phyloP scores from a whole-genome alignment of 1,140 invertebrate genomes.

The Lanistes nyassanus region DNA sequence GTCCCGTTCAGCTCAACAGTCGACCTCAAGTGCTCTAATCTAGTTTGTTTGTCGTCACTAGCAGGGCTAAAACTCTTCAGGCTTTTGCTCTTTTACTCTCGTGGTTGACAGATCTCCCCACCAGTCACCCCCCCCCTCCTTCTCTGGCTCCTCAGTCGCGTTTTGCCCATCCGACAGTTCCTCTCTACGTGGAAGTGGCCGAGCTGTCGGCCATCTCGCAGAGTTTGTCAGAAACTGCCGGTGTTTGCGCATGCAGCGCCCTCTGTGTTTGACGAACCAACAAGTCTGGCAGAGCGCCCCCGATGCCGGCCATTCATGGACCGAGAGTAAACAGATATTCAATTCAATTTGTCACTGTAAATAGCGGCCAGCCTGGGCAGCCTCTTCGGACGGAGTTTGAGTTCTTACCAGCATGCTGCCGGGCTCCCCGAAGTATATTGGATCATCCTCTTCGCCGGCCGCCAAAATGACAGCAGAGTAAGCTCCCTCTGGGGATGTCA shows the following conservation, averaged over 20 bases:
- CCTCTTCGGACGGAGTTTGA: neutral
- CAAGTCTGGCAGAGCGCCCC: neutral
- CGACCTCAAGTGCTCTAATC: constrained; percentile 22
- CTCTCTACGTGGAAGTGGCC: neutral
- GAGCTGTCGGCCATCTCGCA: neutral
- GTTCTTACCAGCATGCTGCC: neutral
- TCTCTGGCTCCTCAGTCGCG: neutral
- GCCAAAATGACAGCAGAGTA: constrained; percentile 3
- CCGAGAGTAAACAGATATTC: constrained; percentile 31
- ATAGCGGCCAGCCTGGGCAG: constrained; percentile 14
- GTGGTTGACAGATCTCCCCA: neutral
- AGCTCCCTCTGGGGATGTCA: constrained; percentile 4
- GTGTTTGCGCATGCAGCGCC: constrained; percentile 21
- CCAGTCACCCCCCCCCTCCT: neutral
- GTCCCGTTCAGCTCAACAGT: neutral
- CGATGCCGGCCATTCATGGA: constrained; percentile 17
- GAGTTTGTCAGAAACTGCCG: constrained; percentile 2
- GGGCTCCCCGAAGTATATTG: constrained; percentile 10
- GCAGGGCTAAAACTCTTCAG: constrained; percentile 1
- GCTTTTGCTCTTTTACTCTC: neutral
- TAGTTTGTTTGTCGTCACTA: constrained; percentile 25
- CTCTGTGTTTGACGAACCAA: constrained; percentile 20
- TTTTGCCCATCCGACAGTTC: neutral
- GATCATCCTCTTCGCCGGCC: constrained; percentile 8
- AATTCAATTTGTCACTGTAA: constrained; percentile 37